Base-by-base conservation (phyloP, 2,113 vertebrate species). In the Cynocephalus volans region DNA sequence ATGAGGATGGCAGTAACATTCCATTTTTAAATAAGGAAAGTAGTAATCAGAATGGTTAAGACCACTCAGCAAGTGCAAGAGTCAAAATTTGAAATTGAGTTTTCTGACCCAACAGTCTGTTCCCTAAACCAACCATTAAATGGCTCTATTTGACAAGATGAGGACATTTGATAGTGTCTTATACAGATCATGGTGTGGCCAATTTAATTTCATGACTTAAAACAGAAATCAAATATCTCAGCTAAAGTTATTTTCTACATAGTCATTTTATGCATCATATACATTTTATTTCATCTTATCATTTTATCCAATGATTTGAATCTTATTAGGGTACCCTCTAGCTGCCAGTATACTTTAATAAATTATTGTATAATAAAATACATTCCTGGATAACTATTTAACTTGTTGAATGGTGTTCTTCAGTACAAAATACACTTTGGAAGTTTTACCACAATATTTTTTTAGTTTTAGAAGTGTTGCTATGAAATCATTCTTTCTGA, bases 381-480 rank as follows among this genome's bases (percentile, higher is more conserved):
- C 52, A n/a, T 69, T 76, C 24, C n/a, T 84, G 31, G 19, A 2
- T 85, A 62, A 23, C 48, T 93, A 13, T 54, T 72, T 82, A 79
- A 56, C 36, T 92, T 73, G 13, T 26, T 54, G 23, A 85, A 81
- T 83, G 12, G 12, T 85, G 5, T 77, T 97, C 69, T 86, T 84
- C 7, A 19, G 1, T 76, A 82, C 11, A 87, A 88, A 64, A 45
- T 80, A 50, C n/a, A 70, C 92, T 86, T 82, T 90, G 33, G 62
- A 89, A 31, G 10, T 54, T 95, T 73, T 70, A 56, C 77, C 26
- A 26, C 19, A n/a, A 31, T 89, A 21, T 45, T 10, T 83, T 90
- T 72, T 91, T 69, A 60, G 15, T 87, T 92, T 90, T 87, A 80
- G n/a, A 84, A 80, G n/a, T 95, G 48, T 94, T 90, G 3, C 28